Conservation (phyloP, 2,888 invertebrate species). For the Catocala fraxini region DNA sequence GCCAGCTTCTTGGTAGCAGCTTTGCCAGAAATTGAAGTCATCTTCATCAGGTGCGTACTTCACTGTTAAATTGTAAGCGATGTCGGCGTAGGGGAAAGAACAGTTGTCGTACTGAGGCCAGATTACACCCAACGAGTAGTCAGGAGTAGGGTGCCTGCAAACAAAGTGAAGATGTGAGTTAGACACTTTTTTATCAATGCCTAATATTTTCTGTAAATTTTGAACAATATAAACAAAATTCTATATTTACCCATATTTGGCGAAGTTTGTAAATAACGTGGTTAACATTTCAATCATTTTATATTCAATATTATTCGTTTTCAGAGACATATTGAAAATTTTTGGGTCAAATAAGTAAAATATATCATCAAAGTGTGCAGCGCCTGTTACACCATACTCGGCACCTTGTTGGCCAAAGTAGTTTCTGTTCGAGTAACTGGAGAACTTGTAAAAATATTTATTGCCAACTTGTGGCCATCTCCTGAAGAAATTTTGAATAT, state of each 20-base stretch:
- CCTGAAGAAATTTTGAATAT: constrained; percentile 47
- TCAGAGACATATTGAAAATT: constrained; percentile 3
- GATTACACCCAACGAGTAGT: constrained; percentile 13
- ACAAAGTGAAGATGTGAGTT: too few relatives aligned
- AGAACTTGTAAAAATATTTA: constrained; percentile 59
- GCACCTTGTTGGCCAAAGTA: constrained; percentile 45
- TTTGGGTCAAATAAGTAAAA: constrained; percentile 60
- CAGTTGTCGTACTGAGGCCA: constrained; percentile 28
- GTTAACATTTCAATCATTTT: constrained; percentile 19
- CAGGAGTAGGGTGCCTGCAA: constrained; percentile 26
- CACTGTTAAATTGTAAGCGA: constrained; percentile 16
- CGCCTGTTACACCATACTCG: constrained; percentile 53
- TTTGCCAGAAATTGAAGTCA: constrained; percentile 5
- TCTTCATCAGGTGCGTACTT: constrained; percentile 9
- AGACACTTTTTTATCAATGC: too few relatives aligned
- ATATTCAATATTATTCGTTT: constrained; percentile 22
- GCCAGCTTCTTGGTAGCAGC: not conserved
- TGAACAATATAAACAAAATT: too few relatives aligned
- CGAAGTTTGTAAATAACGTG: constrained; percentile 30
- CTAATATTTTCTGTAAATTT: too few relatives aligned
- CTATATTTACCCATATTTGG: constrained; percentile 22
- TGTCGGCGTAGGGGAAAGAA: constrained; percentile 15
- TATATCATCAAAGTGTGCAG: constrained; percentile 62
- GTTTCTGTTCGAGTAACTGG: constrained; percentile 57
- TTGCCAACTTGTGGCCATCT: constrained; percentile 37